These are phyloP conservation scores for Mesembrinibis cayennensis DNA, from an alignment of 2,113 vertebrate species.

Conservation along the genomic window DNA sequence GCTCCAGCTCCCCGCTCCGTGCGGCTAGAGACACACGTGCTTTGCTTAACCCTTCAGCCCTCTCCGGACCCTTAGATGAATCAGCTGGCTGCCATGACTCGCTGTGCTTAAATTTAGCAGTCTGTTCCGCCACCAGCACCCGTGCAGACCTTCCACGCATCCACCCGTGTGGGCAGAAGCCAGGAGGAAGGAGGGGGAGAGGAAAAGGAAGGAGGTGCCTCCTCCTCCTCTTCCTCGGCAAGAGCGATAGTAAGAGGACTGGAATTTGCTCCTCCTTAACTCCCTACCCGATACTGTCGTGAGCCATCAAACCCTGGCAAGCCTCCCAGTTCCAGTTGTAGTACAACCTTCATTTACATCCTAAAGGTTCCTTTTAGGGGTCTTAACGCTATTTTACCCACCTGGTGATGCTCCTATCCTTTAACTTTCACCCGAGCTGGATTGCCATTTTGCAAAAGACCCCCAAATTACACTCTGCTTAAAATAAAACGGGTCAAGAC, in stretches of 20 bases:
- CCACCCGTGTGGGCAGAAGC: neutral
- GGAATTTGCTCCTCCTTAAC: neutral
- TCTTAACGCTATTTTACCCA: neutral
- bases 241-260: neutral
- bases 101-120: neutral
- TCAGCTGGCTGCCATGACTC: neutral
- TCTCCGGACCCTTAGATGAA: fast-evolving
- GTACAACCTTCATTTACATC: neutral
- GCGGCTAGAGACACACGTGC: neutral
- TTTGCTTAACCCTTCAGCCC: neutral
- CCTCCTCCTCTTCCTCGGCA: neutral
- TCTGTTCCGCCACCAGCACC: neutral
- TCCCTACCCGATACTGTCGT: neutral
- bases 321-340: neutral
- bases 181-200: neutral
- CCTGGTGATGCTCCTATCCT: neutral
- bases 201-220: neutral
- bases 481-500: neutral
- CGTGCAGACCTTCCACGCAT: neutral
- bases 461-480: neutral
- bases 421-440: neutral
- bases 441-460: neutral
- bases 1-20: neutral
- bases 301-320: neutral
- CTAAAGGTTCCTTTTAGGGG: neutral